These are phyloP conservation scores for Caerostris darwini DNA, from an alignment of 1,140 invertebrate genomes.

Conservation along the genomic window DNA sequence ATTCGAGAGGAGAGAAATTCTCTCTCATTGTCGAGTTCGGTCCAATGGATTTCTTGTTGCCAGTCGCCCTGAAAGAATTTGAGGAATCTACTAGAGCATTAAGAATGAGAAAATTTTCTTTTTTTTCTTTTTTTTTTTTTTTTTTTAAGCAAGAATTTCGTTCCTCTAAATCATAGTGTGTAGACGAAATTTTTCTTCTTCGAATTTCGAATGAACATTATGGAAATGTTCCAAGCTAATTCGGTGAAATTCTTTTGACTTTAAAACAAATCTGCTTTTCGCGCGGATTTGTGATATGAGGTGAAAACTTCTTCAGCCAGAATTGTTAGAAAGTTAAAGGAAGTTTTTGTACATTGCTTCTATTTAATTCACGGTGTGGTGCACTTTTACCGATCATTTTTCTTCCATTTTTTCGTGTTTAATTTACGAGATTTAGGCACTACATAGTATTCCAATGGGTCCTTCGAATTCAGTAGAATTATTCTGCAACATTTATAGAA, in stretches of 20 bases:
- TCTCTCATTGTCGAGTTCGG: slow-evolving; percentile 25
- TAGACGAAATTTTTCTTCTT: slow-evolving; percentile 11
- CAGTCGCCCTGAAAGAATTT: slow-evolving; percentile 52
- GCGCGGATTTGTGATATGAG: not conserved
- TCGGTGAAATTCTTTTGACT: not conserved
- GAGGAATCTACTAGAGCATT: slow-evolving; percentile 54
- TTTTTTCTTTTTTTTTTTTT: not conserved
- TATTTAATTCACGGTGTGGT: not conserved
- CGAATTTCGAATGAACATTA: slow-evolving; percentile 1
- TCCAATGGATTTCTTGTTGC: slow-evolving; percentile 61
- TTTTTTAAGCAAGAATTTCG: not conserved
- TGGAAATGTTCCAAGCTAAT: slow-evolving; percentile 32
- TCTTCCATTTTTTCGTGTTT: not conserved
- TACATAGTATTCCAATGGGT: not conserved
- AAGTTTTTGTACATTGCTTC: not conserved
- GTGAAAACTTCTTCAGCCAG: not conserved
- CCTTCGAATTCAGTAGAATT: not conserved
- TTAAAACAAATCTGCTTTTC: not conserved
- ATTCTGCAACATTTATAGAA: not conserved
- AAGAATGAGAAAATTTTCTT: slow-evolving; percentile 37
- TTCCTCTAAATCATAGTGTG: not conserved
- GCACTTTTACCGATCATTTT: not conserved
- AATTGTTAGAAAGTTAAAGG: not conserved
- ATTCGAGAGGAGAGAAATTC: slow-evolving; percentile 63
- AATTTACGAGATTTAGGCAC: not conserved